A percentile compares a stretch with the other conserved stretches of the same genome.
These are phyloP conservation scores for Spodoptera picta DNA, from an alignment of 2,888 invertebrate species.

Conservation along the genomic window DNA sequence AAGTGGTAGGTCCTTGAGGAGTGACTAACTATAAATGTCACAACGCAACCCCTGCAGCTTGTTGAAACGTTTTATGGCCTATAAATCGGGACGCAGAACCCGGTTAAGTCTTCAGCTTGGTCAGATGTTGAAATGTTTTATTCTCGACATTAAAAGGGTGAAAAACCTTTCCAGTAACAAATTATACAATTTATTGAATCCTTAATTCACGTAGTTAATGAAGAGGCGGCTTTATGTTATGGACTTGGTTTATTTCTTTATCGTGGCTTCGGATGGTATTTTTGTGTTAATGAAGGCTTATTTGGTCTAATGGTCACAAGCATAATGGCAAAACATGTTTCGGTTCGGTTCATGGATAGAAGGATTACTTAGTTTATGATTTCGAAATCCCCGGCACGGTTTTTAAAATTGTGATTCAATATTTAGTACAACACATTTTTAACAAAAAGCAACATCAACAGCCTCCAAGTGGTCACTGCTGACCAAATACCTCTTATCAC, in stretches of 20 bases:
- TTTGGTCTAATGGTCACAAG: not conserved
- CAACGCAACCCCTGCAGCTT: slow-evolving; percentile 71
- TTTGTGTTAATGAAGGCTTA: not conserved
- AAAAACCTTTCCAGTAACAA: slow-evolving; percentile 49
- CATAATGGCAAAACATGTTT: too few species aligned
- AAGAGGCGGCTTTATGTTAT: slow-evolving; percentile 14
- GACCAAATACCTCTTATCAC: too few species aligned
- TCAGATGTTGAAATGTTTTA: slow-evolving; percentile 72
- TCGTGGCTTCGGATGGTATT: too few species aligned
- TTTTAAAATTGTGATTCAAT: too few species aligned
- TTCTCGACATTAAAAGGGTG: slow-evolving; percentile 62
- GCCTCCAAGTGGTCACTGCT: too few species aligned
- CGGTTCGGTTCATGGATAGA: too few species aligned
- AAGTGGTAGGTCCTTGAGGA: slow-evolving; percentile 62
- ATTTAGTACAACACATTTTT: too few species aligned
- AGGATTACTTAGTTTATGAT: too few species aligned
- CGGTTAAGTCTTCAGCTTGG: slow-evolving; percentile 71
- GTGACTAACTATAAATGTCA: slow-evolving; percentile 77
- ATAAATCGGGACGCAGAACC: slow-evolving; percentile 73
- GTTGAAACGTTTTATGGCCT: slow-evolving; percentile 80
- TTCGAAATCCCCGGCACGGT: too few species aligned
- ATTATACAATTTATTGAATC: slow-evolving; percentile 55
- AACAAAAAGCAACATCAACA: too few species aligned
- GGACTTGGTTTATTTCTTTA: slow-evolving; percentile 11
- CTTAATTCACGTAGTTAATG: slow-evolving; percentile 45